These are phyloP conservation scores for Xestobium rufovillosum DNA, from an alignment of 2,888 invertebrate species.

Conservation along the genomic window DNA sequence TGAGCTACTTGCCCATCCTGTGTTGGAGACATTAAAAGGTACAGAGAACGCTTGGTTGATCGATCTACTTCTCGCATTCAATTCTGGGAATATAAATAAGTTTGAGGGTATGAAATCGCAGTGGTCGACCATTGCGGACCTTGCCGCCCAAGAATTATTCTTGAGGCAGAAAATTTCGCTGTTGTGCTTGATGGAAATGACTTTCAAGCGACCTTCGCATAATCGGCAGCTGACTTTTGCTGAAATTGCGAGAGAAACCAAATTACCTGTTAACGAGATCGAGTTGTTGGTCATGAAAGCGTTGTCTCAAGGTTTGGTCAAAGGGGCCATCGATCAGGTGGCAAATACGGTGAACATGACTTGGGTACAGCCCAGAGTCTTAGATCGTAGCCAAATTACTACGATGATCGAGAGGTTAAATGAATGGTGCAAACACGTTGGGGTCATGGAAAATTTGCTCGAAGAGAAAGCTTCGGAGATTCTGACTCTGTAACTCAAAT, in stretches of 20 bases:
- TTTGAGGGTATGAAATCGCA: constrained; percentile 64
- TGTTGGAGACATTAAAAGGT: constrained; percentile 74
- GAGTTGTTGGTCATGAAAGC: constrained; percentile 98
- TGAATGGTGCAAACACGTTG: constrained; percentile 67
- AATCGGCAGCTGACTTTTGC: constrained; percentile 79
- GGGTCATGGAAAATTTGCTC: constrained; percentile 62
- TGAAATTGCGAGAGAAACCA: constrained; percentile 82
- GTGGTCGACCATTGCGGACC: constrained; percentile 76
- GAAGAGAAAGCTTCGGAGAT: constrained; percentile 73
- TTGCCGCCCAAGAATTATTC: constrained; percentile 71
- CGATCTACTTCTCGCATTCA: constrained; percentile 79
- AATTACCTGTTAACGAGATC: constrained; percentile 77
- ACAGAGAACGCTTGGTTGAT: constrained; percentile 83
- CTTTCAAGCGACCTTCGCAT: constrained; percentile 87
- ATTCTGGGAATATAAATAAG: constrained; percentile 71
- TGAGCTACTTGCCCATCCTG: constrained; percentile 91
- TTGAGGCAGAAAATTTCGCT: constrained; percentile 90
- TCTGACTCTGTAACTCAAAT: constrained; percentile 52
- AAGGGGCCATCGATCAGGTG: constrained; percentile 87
- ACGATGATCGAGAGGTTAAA: constrained; percentile 65
- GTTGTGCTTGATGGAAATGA: constrained; percentile 98
- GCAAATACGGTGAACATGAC: constrained; percentile 65
- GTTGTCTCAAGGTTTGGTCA: constrained; percentile 84
- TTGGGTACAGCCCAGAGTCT: constrained; percentile 79
- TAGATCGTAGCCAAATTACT: constrained; percentile 60